These are phyloP conservation scores for Enteromius treurensis DNA, from an alignment of 2,797 vertebrate genomes.

Conservation along the genomic window DNA sequence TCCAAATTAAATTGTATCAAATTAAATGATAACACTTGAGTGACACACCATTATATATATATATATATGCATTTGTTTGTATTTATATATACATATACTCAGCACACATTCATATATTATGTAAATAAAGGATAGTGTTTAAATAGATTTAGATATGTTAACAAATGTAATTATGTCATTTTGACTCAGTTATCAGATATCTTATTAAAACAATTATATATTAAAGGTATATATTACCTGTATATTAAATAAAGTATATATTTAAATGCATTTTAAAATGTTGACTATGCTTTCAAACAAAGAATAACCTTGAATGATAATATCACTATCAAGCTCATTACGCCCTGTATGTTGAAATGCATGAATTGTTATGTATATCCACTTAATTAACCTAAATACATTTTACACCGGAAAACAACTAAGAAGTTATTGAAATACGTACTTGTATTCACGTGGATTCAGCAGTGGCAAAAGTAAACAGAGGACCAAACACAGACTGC, in stretches of 20 bases:
- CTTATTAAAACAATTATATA: not conserved
- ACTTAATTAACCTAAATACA: not conserved
- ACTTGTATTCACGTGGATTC: not conserved
- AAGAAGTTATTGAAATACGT: not conserved
- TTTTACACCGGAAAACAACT: not conserved
- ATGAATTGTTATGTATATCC: not conserved
- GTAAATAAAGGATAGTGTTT: too few species aligned
- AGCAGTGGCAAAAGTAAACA: not conserved
- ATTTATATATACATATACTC: too few species aligned
- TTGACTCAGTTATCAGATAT: not conserved
- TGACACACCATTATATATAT: too few species aligned
- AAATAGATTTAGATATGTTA: not conserved
- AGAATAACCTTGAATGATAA: not conserved
- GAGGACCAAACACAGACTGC: not conserved
- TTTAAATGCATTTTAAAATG: not conserved
- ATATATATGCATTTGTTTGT: too few species aligned
- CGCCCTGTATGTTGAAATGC: not conserved
- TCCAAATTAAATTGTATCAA: too few species aligned
- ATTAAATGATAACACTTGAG: too few species aligned
- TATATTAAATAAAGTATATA: not conserved
- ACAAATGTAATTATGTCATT: not conserved
- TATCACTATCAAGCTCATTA: too few species aligned
- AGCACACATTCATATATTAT: too few species aligned
- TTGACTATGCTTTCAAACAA: conserved; percentile 1
- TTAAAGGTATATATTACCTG: not conserved